Conservation (phyloP, 1,140 invertebrate genomes). For the Drosophila asahinai region DNA sequence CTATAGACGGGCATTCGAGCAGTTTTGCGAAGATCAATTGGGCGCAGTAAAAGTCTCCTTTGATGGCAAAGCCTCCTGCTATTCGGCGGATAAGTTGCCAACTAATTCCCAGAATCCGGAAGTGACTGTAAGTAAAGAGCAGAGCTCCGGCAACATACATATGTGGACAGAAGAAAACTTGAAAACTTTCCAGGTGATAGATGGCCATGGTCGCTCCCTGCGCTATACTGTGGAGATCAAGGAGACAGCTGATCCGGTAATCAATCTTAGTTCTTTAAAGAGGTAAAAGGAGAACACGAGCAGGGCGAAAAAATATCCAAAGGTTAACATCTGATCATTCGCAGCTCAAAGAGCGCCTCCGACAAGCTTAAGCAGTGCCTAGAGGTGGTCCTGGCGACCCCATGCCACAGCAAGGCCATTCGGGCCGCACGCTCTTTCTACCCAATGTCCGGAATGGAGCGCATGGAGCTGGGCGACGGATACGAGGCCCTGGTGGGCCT, state of each 20-base stretch:
- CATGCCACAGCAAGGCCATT: slow-evolving; percentile 86
- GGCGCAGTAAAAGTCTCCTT: slow-evolving; percentile 86
- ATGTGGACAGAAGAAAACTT: not conserved
- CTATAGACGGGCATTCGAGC: slow-evolving; percentile 78
- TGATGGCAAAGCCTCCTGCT: slow-evolving; percentile 88
- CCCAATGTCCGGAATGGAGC: slow-evolving; percentile 52
- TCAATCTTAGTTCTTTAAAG: slow-evolving; percentile 86
- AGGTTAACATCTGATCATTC: not conserved
- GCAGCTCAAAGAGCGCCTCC: slow-evolving; percentile 73
- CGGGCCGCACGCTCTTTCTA: slow-evolving; percentile 85
- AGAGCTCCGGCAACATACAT: too few relatives aligned
- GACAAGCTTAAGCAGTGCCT: slow-evolving; percentile 90
- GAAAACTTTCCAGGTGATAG: slow-evolving; percentile 47
- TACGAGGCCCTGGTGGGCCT: slow-evolving; percentile 90
- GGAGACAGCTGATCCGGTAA: slow-evolving; percentile 86
- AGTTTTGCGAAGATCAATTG: slow-evolving; percentile 60
- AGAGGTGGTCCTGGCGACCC: slow-evolving; percentile 90
- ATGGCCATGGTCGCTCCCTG: slow-evolving; percentile 62
- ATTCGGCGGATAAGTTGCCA: slow-evolving; percentile 46
- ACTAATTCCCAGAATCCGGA: slow-evolving; percentile 22
- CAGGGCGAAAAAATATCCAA: not conserved
- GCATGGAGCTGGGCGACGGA: slow-evolving; percentile 86
- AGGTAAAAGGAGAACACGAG: slow-evolving; percentile 68
- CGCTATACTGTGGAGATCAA: slow-evolving; percentile 88
- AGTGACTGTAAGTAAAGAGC: slow-evolving; percentile 48